Percentiles rank a stretch among this genome's conserved stretches.
Evolutionary conservation across 2,113 vertebrate species (phyloP).

Genomic region (Spea multiplicata): DNA sequence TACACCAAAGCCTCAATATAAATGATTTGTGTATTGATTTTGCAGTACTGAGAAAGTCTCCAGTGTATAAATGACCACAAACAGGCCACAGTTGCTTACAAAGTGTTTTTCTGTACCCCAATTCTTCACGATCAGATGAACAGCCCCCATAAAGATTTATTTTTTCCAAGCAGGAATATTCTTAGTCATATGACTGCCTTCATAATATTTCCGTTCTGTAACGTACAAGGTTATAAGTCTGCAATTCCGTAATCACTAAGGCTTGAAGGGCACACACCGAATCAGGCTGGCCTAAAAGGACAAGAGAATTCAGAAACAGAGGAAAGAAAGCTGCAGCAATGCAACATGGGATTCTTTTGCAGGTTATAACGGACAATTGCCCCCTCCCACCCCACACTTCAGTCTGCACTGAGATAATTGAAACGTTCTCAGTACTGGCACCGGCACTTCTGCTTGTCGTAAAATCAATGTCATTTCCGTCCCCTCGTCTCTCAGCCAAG

Average conservation of each 20-base stretch:
- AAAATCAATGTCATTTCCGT: slow-evolving; percentile 80
- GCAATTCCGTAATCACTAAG: slow-evolving; percentile 29
- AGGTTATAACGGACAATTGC: slow-evolving; percentile 31
- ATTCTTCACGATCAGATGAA: slow-evolving; percentile 9
- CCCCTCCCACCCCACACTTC: slow-evolving; percentile 28
- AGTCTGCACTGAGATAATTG: slow-evolving; percentile 70
- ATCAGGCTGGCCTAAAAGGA: slow-evolving; percentile 34
- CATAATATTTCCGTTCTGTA: slow-evolving; percentile 41
- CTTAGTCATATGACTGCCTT: slow-evolving; percentile 36
- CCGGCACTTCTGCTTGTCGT: slow-evolving; percentile 84
- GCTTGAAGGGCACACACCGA: slow-evolving; percentile 44
- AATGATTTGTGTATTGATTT: too few species aligned
- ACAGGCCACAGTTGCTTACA: slow-evolving; percentile 5
- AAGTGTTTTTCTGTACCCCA: not conserved
- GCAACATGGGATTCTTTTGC: slow-evolving; percentile 39
- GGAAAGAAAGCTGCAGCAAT: slow-evolving; percentile 36
- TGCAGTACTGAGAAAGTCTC: too few species aligned
- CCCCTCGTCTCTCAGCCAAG: slow-evolving; percentile 41
- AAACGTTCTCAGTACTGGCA: slow-evolving; percentile 80
- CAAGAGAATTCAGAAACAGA: slow-evolving; percentile 26
- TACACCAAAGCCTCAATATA: too few species aligned
- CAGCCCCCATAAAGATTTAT: not conserved
- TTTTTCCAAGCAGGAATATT: too few species aligned
- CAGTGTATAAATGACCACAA: not conserved
- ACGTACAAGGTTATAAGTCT: slow-evolving; percentile 26